A percentile compares a stretch with the other conserved stretches of the same genome.
These are phyloP conservation scores for Anguilla anguilla DNA, from an alignment of 2,797 vertebrate species.

Conservation along the genomic window DNA sequence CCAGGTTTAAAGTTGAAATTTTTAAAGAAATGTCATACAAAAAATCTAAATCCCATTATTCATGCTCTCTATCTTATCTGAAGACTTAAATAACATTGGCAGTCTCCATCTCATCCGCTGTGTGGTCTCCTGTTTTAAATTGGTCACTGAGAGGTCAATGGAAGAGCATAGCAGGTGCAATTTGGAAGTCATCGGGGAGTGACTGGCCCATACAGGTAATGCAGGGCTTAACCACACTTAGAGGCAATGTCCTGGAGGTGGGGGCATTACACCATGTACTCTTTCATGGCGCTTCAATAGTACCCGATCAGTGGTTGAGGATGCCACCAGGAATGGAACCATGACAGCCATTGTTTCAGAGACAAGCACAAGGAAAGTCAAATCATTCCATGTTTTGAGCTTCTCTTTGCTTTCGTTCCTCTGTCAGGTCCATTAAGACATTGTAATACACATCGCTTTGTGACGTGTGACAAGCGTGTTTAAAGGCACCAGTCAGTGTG, in stretches of 20 bases:
- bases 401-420: neutral
- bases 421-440: neutral
- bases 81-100: constrained; percentile 9
- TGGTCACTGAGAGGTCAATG: neutral
- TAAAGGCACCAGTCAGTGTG: neutral
- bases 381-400: neutral
- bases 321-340: neutral
- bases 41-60: neutral
- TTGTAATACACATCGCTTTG: neutral
- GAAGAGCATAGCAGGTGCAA: neutral
- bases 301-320: neutral
- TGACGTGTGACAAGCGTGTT: neutral
- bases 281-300: neutral
- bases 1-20: neutral
- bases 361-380: neutral
- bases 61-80: neutral
- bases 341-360: neutral
- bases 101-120: neutral
- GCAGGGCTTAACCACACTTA: neutral
- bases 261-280: no score
- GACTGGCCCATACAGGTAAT: neutral
- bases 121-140: neutral
- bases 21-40: neutral
- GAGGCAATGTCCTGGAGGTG: no score
- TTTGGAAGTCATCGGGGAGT: neutral